Evolutionary conservation across 1,140 invertebrate species (phyloP).

Genomic region (Lamellibrachia luymesi): DNA sequence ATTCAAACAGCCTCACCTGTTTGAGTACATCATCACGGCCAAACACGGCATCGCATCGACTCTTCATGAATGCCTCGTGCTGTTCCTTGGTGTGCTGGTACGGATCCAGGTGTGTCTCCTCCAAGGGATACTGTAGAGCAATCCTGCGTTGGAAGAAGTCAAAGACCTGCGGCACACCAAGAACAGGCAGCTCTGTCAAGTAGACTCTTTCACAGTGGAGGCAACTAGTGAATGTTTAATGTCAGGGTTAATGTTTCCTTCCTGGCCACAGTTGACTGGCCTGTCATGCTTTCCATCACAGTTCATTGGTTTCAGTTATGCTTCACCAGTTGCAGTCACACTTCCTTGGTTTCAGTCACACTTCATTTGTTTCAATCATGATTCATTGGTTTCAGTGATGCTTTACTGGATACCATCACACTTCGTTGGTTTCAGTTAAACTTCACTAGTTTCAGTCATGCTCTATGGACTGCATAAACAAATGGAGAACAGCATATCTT

Average conservation of each 20-base stretch:
- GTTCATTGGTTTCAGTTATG: too few relatives aligned
- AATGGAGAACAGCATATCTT: not conserved
- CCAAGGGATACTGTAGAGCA: constrained; percentile 20
- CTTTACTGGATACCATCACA: not conserved
- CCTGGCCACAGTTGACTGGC: not conserved
- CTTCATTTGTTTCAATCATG: not conserved
- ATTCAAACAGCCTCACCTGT: constrained; percentile 16
- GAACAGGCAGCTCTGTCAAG: not conserved
- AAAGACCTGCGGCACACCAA: constrained; percentile 14
- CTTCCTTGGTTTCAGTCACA: too few relatives aligned
- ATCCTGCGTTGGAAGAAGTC: constrained; percentile 28
- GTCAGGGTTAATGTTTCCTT: not conserved
- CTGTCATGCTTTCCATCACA: not conserved
- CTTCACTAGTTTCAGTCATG: not conserved
- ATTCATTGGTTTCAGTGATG: not conserved
- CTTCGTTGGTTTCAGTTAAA: not conserved
- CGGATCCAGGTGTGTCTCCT: constrained; percentile 9
- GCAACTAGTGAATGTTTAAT: not conserved
- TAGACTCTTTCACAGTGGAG: constrained; percentile 1
- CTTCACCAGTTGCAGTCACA: too few relatives aligned
- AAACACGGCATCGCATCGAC: constrained; percentile 21
- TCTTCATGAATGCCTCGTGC: constrained; percentile 32
- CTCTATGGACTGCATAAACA: not conserved
- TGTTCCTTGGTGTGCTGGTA: not conserved
- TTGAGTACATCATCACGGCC: constrained; percentile 24